Percentiles rank a stretch among this genome's conserved stretches.
phyloP scores from a whole-genome alignment of 2,797 vertebrate species.

The Silurus aristotelis region DNA sequence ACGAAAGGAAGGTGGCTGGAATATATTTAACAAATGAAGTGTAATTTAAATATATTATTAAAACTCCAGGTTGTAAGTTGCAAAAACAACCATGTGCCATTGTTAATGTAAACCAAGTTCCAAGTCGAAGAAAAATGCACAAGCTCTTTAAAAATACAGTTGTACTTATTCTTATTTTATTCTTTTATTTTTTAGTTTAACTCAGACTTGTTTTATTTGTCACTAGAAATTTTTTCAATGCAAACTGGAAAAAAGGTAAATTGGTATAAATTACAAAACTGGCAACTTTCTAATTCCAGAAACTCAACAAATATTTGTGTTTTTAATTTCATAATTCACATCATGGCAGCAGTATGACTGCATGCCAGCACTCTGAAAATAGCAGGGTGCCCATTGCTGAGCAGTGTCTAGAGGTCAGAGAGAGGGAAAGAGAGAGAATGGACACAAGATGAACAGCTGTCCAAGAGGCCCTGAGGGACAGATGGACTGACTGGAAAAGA shows the following conservation, averaged over 20 bases:
- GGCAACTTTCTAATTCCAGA: not conserved
- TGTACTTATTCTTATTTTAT: not conserved
- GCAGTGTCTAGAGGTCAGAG: slow-evolving; percentile 45
- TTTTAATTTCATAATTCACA: slow-evolving; percentile 1
- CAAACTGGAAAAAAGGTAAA: not conserved
- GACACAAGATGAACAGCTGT: slow-evolving; percentile 64
- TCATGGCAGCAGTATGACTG: not conserved
- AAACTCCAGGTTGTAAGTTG: not conserved
- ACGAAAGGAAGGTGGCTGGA: not conserved
- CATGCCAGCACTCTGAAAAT: slow-evolving; percentile 22
- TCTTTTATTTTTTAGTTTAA: not conserved
- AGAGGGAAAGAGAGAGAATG: slow-evolving; percentile 37
- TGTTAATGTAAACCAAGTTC: not conserved
- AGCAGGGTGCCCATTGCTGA: slow-evolving; percentile 31
- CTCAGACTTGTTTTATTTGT: not conserved
- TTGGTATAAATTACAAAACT: not conserved
- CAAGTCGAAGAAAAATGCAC: not conserved
- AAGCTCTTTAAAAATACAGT: not conserved
- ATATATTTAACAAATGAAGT: not conserved
- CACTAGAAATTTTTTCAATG: not conserved
- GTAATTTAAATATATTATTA: not conserved
- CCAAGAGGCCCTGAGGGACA: slow-evolving; percentile 59
- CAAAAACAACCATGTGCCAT: not conserved
- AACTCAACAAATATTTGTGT: not conserved
- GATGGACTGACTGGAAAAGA: slow-evolving; percentile 63